Evolutionary conservation across 1,140 invertebrate species (phyloP).

Genomic region (Anagrus nilaparvatae): DNA sequence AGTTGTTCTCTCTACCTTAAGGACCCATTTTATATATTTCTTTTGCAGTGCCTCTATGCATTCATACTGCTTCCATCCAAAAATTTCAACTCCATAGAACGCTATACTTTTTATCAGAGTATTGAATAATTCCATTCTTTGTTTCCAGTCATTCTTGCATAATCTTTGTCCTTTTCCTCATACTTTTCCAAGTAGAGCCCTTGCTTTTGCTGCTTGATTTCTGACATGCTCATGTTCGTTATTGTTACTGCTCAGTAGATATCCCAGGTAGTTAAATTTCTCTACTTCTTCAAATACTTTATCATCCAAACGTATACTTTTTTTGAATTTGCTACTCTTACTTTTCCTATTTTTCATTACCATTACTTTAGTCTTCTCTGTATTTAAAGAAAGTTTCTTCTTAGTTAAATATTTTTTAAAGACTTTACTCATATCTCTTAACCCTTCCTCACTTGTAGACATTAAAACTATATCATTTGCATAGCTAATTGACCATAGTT

Average conservation of each 20-base stretch:
- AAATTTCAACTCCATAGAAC: constrained; percentile 16
- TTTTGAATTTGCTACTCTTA: constrained; percentile 4
- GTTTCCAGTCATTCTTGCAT: constrained; percentile 6
- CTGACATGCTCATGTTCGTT: constrained; percentile 7
- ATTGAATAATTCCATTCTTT: constrained; percentile 11
- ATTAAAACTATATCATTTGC: constrained; percentile 10
- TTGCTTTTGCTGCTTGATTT: constrained; percentile 7
- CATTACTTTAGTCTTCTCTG: constrained; percentile 10
- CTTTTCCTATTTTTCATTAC: constrained; percentile 4
- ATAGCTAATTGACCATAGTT: constrained; percentile 6
- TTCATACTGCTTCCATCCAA: constrained; percentile 13
- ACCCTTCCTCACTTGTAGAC: constrained; percentile 4
- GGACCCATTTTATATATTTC: constrained; percentile 11
- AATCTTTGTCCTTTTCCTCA: constrained; percentile 13
- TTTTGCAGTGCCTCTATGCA: too few species aligned
- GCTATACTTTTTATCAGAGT: constrained; percentile 12
- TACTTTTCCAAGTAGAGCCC: constrained; percentile 8
- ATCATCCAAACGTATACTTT: constrained; percentile 5
- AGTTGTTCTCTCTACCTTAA: constrained; percentile 13
- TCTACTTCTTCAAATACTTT: constrained; percentile 9
- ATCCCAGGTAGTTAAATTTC: constrained; percentile 12
- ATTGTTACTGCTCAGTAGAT: constrained; percentile 4
- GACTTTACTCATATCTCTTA: constrained; percentile 6
- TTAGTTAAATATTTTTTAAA: constrained; percentile 7
- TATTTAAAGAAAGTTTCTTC: constrained; percentile 7